Conservation (phyloP, 1,140 invertebrate genomes). For the Euura saliciscinereae region DNA sequence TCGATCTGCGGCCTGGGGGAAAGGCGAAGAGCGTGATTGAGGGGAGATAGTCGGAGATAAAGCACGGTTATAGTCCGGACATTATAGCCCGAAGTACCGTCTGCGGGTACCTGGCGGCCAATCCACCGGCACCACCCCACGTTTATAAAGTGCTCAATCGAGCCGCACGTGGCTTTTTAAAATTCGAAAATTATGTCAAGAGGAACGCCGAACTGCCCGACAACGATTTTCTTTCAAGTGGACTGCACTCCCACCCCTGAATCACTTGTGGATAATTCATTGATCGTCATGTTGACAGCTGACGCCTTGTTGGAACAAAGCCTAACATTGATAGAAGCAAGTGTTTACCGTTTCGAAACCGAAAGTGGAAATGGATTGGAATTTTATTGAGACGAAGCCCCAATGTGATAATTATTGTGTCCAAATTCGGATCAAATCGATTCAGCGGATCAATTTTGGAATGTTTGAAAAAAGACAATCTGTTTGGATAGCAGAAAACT, state of each 20-base stretch:
- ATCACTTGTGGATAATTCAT: no score
- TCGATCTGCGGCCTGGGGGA: neutral
- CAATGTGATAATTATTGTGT: no score
- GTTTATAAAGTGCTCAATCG: constrained; percentile 23
- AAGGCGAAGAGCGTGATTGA: neutral
- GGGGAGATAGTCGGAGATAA: neutral
- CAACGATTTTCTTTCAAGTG: neutral
- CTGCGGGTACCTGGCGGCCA: constrained; percentile 18
- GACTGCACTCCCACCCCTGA: no score
- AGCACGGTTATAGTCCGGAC: neutral
- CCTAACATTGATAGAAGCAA: no score
- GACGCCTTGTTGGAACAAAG: no score
- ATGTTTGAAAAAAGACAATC: no score
- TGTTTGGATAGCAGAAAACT: no score
- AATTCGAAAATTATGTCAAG: constrained; percentile 3
- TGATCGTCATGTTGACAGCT: no score
- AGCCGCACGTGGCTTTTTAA: constrained; percentile 31
- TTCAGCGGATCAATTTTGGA: no score
- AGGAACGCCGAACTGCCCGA: neutral
- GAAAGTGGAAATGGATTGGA: neutral
- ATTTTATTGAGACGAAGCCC: no score
- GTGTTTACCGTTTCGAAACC: neutral
- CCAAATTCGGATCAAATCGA: no score
- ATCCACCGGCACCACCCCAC: neutral
- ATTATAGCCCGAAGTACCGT: no score